Base-by-base conservation (phyloP, 2,113 vertebrate species). In the Nymphicus hollandicus region DNA sequence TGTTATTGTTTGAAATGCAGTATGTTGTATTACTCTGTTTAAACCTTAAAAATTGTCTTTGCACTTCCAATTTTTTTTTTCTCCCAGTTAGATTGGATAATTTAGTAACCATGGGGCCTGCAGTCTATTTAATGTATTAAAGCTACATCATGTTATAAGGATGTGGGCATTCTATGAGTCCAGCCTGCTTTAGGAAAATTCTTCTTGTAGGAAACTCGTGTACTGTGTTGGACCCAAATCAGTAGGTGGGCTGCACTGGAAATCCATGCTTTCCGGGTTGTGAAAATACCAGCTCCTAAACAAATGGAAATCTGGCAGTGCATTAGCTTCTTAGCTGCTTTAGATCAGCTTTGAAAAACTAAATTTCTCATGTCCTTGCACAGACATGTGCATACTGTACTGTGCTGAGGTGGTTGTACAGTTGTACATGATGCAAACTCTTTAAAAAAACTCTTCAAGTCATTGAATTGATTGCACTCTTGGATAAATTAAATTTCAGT, bases 401-500 rank as follows among this genome's bases (percentile, higher is more conserved):
- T 69, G 29, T 74, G 33, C 46, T 64, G 29, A n/a, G 28, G 29
- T 84, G 13, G 12, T 35, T 91, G 19, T 71, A 11, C 9, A 24
- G 72, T n/a, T 58, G 20, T 53, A 33, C 65, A 6, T 23, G 18
- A 61, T 87, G 47, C 4, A 4, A 72, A n/a, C 80, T 81, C 27
- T 64, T 41, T 61, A 37, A 68, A 88, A 79, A 33, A 68, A 33
- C 46, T 35, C 46, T 81, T 89, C 53, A 84, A 71, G 78, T 92
- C 70, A 93, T 71, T 13, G 24, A 81, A 95, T 70, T 6, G 5
- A 27, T 88, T 89, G 41, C 28, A 9, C 41, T 88, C 31, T 61
- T 50, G 63, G 74, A 80, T 94, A 91, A 89, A 88, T 85, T 76
- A 84, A 43, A 74, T 92, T 74, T 86, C 60, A 81, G 31, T 81